Conservation (phyloP, 2,888 invertebrate genomes). For the Melanostoma mellinum region DNA sequence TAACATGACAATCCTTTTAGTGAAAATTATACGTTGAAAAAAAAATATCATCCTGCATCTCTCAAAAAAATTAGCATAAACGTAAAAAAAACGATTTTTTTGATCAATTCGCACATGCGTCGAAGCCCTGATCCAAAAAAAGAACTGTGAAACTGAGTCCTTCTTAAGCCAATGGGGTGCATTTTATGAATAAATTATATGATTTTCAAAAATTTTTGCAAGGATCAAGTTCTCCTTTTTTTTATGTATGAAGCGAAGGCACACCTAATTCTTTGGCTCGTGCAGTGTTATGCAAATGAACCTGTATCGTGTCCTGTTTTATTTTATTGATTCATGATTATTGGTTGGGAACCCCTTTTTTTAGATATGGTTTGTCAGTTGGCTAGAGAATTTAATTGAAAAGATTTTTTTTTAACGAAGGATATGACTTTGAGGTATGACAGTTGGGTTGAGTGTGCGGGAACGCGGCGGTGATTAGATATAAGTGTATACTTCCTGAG, state of each 20-base stretch:
- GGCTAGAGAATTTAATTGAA: conserved; percentile 70
- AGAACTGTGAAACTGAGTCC: neutral
- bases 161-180: conserved; percentile 46
- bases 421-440: conserved; percentile 19
- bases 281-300: conserved; percentile 72
- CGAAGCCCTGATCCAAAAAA: conserved; percentile 37
- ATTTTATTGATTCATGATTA: conserved; percentile 68
- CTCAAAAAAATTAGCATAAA: conserved; percentile 57
- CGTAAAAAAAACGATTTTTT: conserved; percentile 20
- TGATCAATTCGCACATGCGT: conserved; percentile 64
- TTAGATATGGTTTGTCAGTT: conserved; percentile 72
- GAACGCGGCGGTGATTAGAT: conserved; percentile 11
- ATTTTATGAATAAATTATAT: conserved; percentile 71
- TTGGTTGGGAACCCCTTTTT: conserved; percentile 49
- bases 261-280: conserved; percentile 64
- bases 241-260: conserved; percentile 5
- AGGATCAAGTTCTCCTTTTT: conserved; percentile 54
- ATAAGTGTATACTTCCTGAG: neutral
- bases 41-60: conserved; percentile 19
- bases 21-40: conserved; percentile 46
- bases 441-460: conserved; percentile 54
- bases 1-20: conserved; percentile 58
- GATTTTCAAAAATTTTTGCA: conserved; percentile 46
- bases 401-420: conserved; percentile 36
- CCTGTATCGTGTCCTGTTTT: conserved; percentile 52